Conservation (phyloP, 2,888 invertebrate species). For the Patella caerulea region DNA sequence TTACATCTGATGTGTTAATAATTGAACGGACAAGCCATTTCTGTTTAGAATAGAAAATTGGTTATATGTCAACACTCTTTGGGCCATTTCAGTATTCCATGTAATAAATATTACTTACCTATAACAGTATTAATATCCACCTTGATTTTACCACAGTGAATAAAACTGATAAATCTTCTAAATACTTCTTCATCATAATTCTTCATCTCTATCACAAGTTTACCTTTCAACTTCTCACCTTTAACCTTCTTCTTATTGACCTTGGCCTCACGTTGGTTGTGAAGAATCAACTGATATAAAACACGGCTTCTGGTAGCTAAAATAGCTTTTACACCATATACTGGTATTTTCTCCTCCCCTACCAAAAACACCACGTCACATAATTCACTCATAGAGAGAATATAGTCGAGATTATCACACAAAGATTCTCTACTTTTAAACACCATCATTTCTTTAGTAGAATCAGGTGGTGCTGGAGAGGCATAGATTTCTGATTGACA, state of each 20-base stretch:
- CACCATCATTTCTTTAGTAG: neutral
- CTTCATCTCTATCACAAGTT: neutral
- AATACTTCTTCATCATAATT: conserved; percentile 4
- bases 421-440: conserved; percentile 6
- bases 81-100: neutral
- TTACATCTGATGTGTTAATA: no score
- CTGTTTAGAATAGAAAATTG: no score
- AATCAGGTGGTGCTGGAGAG: neutral
- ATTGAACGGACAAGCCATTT: no score
- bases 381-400: neutral
- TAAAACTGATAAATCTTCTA: conserved; percentile 5
- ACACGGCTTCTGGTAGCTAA: neutral
- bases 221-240: neutral
- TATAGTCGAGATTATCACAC: neutral
- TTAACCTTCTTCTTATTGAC: neutral
- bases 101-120: neutral
- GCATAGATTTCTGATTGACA: neutral
- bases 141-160: conserved; percentile 9
- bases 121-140: neutral
- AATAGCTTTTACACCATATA: conserved; percentile 2
- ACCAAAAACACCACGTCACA: neutral
- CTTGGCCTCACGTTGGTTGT: neutral
- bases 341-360: neutral
- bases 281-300: conserved; percentile 1
- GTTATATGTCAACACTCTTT: no score